Evolutionary conservation across 2,113 vertebrate species (phyloP).

Genomic region (Caracal caracal): DNA sequence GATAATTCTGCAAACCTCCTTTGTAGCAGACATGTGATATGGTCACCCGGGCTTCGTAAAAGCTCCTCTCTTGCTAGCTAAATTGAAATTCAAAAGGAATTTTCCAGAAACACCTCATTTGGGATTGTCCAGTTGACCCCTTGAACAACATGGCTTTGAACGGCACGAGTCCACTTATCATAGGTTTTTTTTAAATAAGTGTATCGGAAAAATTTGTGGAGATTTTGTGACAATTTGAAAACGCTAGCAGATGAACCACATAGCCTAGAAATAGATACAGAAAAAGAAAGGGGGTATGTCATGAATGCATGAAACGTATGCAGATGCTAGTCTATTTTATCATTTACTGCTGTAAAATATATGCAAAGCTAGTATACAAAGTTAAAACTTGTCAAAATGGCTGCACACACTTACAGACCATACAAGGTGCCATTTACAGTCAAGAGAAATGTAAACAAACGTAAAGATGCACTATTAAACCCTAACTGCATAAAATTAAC

Average conservation of each 20-base stretch:
- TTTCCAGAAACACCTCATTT: constrained; percentile 42
- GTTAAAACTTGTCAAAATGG: not conserved
- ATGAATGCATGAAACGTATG: not conserved
- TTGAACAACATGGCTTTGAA: not conserved
- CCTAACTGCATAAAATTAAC: not conserved
- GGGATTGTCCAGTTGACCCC: not conserved
- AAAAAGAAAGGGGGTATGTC: not conserved
- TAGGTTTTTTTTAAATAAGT: not conserved
- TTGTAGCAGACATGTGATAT: not conserved
- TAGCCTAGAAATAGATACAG: not conserved
- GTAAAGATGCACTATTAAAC: not conserved
- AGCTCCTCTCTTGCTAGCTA: not conserved
- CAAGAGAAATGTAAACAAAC: not conserved
- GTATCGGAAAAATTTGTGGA: not conserved
- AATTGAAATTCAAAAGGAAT: constrained; percentile 49
- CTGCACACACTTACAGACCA: not conserved
- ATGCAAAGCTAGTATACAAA: not conserved
- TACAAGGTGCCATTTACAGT: not conserved
- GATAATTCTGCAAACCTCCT: not conserved
- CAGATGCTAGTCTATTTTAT: not conserved
- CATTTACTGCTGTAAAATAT: not conserved
- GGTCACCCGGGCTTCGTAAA: not conserved
- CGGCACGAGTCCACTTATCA: not conserved
- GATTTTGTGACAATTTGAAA: not conserved
- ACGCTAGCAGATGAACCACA: not conserved